Percentiles rank a stretch among this genome's conserved stretches.
Evolutionary conservation across 2,113 vertebrate genomes (phyloP).

Genomic region (Epinephelus cyanopodus): DNA sequence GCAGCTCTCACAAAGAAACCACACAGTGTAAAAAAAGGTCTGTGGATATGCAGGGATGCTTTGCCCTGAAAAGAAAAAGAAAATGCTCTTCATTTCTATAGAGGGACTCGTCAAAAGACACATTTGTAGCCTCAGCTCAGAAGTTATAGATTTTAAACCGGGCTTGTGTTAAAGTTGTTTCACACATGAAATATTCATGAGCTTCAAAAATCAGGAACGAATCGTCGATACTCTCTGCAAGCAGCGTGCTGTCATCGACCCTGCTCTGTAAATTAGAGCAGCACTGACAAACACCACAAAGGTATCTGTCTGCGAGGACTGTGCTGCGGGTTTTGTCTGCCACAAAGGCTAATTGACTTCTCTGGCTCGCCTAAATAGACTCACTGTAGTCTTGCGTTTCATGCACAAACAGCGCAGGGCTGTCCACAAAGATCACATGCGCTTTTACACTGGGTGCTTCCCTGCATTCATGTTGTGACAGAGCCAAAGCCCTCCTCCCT

Average conservation of each 20-base stretch:
- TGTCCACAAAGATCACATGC: slow-evolving; percentile 48
- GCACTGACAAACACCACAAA: slow-evolving; percentile 61
- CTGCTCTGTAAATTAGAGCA: slow-evolving; percentile 47
- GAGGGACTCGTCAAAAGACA: background rate
- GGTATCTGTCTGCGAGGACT: slow-evolving; percentile 39
- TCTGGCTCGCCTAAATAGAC: slow-evolving; percentile 31
- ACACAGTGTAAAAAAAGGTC: slow-evolving; percentile 14
- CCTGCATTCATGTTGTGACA: slow-evolving; percentile 43
- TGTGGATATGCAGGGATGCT: slow-evolving; percentile 5
- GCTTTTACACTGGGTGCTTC: slow-evolving; percentile 16
- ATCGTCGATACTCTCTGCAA: slow-evolving; percentile 25
- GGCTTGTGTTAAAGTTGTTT: slow-evolving; percentile 14
- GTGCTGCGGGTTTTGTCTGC: slow-evolving; percentile 22
- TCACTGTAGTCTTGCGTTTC: slow-evolving; percentile 54
- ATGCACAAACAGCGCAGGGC: slow-evolving; percentile 2
- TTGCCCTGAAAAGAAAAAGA: slow-evolving; percentile 3
- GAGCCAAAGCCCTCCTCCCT: slow-evolving; percentile 52
- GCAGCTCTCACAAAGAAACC: slow-evolving; percentile 29
- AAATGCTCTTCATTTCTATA: slow-evolving; percentile 1
- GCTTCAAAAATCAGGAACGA: slow-evolving; percentile 41
- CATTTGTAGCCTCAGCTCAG: background rate
- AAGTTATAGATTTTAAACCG: slow-evolving; percentile 24
- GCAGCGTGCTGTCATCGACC: slow-evolving; percentile 38
- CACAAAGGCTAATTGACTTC: slow-evolving; percentile 52
- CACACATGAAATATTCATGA: slow-evolving; percentile 63